phyloP scores from a whole-genome alignment of 2,797 vertebrate genomes.

The Adrianichthys oophorus region DNA sequence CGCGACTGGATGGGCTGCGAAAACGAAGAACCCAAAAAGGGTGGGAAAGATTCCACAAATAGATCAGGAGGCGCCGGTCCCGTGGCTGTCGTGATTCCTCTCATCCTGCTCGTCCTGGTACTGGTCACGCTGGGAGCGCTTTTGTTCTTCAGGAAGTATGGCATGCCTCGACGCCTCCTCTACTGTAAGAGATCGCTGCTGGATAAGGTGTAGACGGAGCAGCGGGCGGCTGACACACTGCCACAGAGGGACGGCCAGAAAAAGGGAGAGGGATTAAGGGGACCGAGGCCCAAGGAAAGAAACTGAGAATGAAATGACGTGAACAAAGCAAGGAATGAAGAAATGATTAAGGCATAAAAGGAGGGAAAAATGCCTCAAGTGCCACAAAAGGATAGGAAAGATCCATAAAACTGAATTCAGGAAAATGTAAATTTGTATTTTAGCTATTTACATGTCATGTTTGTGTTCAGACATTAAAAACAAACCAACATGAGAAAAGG shows the following conservation, averaged over 20 bases:
- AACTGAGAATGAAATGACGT: conserved; percentile 22
- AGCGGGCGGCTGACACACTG: conserved; percentile 47
- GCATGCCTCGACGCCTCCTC: conserved; percentile 88
- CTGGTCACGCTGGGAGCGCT: conserved; percentile 82
- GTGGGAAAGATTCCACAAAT: conserved; percentile 81
- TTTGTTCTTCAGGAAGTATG: conserved; percentile 88
- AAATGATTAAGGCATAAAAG: conserved; percentile 23
- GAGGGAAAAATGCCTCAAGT: conserved; percentile 51
- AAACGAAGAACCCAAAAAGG: conserved; percentile 75
- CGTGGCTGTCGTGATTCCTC: conserved; percentile 80
- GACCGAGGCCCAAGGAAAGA: conserved; percentile 31
- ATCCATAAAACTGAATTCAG: conserved; percentile 70
- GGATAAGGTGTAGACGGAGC: conserved; percentile 79
- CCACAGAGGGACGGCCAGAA: conserved; percentile 52
- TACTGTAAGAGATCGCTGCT: conserved; percentile 88
- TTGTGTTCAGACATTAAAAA: conserved; percentile 53
- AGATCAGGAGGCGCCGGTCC: conserved; percentile 68
- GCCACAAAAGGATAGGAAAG: conserved; percentile 42
- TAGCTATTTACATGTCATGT: conserved; percentile 63
- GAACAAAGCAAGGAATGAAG: conserved; percentile 20
- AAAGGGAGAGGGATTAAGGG: conserved; percentile 26
- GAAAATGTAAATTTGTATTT: conserved; percentile 75
- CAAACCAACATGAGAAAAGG: conserved; percentile 34
- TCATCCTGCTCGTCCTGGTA: conserved; percentile 85
- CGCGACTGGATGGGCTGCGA: conserved; percentile 91